These are phyloP conservation scores for Raja brachyura DNA, from an alignment of 2,113 vertebrate genomes.

Conservation along the genomic window DNA sequence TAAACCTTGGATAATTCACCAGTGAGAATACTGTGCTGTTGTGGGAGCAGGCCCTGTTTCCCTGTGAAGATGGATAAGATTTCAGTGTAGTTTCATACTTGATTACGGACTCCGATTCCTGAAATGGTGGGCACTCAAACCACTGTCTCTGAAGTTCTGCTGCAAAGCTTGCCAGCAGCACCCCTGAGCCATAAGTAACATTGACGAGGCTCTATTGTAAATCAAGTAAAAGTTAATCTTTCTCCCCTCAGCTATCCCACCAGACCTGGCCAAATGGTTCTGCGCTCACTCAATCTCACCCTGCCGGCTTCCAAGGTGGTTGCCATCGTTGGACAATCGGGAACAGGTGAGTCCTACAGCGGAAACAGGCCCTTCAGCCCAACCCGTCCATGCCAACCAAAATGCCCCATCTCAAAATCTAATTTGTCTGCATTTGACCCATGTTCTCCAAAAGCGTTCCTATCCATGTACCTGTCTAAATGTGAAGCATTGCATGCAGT, in stretches of 20 bases:
- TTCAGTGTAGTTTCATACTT: not conserved
- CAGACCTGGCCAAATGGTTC: slow-evolving; percentile 67
- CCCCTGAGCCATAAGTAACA: not conserved
- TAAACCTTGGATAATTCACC: too few relatives aligned
- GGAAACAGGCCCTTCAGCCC: too few relatives aligned
- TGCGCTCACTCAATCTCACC: slow-evolving; percentile 68
- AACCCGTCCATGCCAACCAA: too few relatives aligned
- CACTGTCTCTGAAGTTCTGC: too few relatives aligned
- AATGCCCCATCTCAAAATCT: too few relatives aligned
- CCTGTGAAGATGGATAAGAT: not conserved
- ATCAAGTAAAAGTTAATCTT: not conserved
- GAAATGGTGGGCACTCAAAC: not conserved
- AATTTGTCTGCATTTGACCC: too few relatives aligned
- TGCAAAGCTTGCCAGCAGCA: not conserved
- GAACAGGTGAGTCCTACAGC: slow-evolving; percentile 68
- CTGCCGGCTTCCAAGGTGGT: slow-evolving; percentile 76
- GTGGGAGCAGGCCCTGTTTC: not conserved
- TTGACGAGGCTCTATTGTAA: not conserved
- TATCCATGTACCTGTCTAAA: too few relatives aligned
- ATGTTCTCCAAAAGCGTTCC: too few relatives aligned
- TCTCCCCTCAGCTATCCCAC: slow-evolving; percentile 72
- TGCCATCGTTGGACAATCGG: slow-evolving; percentile 87
- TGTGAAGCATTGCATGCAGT: too few relatives aligned
- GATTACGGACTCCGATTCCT: not conserved
- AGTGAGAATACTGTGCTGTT: too few relatives aligned